phyloP scores from a whole-genome alignment of 2,888 invertebrate species.

The Pyrocoelia pectoralis region DNA sequence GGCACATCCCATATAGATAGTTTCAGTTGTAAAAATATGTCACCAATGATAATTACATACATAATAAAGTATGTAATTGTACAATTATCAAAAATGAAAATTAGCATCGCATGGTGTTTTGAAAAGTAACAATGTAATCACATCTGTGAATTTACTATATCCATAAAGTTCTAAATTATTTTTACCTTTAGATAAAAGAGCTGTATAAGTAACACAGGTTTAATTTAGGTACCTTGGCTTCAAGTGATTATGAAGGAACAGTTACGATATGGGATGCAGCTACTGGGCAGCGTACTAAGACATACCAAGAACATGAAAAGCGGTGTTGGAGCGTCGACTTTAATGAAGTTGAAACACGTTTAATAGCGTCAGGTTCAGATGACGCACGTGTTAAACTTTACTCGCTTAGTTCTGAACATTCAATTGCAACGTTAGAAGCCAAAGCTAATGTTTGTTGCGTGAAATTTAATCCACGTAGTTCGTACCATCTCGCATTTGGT shows the following conservation, averaged over 20 bases:
- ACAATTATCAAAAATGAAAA: too few species aligned
- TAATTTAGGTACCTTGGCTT: conserved; percentile 73
- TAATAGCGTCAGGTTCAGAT: conserved; percentile 92
- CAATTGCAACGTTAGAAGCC: conserved; percentile 88
- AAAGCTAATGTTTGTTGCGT: conserved; percentile 97
- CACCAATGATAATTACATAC: too few species aligned
- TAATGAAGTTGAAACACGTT: conserved; percentile 86
- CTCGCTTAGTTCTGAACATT: conserved; percentile 87
- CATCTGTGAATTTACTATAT: too few species aligned
- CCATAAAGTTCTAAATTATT: too few species aligned
- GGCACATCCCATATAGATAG: too few species aligned
- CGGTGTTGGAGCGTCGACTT: conserved; percentile 97
- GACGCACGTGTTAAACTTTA: conserved; percentile 93
- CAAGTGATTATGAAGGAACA: conserved; percentile 94
- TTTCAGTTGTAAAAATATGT: too few species aligned
- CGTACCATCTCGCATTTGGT: conserved; percentile 91
- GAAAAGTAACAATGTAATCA: too few species aligned
- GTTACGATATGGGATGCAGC: conserved; percentile 93
- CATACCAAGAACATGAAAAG: conserved; percentile 91
- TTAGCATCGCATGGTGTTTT: too few species aligned
- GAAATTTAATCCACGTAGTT: conserved; percentile 84
- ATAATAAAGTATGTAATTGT: too few species aligned
- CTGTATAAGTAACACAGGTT: too few species aligned
- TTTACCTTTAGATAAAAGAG: too few species aligned
- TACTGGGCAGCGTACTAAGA: conserved; percentile 76